Conservation (phyloP, 2,888 invertebrate species). For the Agonopterix arenella region DNA sequence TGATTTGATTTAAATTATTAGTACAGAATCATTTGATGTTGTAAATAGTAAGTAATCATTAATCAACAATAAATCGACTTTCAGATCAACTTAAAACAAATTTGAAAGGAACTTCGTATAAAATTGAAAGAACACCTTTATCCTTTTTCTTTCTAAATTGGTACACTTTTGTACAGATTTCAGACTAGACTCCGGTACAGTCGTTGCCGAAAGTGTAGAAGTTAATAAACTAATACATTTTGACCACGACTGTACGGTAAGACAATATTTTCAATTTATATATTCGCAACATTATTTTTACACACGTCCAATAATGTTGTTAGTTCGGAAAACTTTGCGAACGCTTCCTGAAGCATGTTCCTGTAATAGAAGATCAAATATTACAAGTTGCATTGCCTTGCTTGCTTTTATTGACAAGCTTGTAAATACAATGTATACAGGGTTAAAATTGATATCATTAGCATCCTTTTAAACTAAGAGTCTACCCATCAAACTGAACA, state of each 20-base stretch:
- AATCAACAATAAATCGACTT: slow-evolving; percentile 14
- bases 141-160: slow-evolving; percentile 23
- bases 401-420: too few relatives aligned
- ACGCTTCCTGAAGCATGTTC: slow-evolving; percentile 61
- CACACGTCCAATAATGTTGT: slow-evolving; percentile 47
- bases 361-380: slow-evolving; percentile 29
- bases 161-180: slow-evolving; percentile 40
- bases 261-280: slow-evolving; percentile 4
- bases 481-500: too few relatives aligned
- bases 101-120: slow-evolving; percentile 36
- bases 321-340: slow-evolving; percentile 50
- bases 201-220: slow-evolving; percentile 31
- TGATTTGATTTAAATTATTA: too few relatives aligned
- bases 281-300: slow-evolving; percentile 25
- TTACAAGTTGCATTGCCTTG: too few relatives aligned
- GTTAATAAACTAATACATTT: slow-evolving; percentile 8
- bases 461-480: too few relatives aligned
- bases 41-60: too few relatives aligned
- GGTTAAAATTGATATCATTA: too few relatives aligned
- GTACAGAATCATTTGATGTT: too few relatives aligned
- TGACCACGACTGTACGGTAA: slow-evolving; percentile 31
- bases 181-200: slow-evolving; percentile 38
- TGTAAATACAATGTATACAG: too few relatives aligned
- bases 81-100: neutral
- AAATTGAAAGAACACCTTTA: slow-evolving; percentile 22